Percentiles rank a stretch among this genome's conserved stretches.
phyloP scores from a whole-genome alignment of 1,140 invertebrate species.

The Hylaeus anthracinus region DNA sequence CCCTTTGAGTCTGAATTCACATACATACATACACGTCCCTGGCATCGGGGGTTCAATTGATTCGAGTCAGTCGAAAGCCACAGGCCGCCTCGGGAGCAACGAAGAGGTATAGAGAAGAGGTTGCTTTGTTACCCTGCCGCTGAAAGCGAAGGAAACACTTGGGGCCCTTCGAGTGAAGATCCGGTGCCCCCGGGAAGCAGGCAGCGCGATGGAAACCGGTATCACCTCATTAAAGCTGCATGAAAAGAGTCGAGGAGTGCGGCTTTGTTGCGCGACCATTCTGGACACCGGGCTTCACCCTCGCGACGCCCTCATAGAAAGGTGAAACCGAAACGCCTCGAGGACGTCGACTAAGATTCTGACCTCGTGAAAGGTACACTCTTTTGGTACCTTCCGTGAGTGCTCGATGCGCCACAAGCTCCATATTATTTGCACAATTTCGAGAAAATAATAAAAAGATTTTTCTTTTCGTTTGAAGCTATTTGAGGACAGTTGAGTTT shows the following conservation, averaged over 20 bases:
- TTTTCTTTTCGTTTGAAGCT: too few species aligned
- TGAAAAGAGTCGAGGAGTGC: constrained; percentile 39
- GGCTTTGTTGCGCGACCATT: constrained; percentile 31
- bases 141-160: constrained; percentile 61
- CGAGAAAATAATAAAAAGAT: too few species aligned
- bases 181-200: constrained; percentile 16
- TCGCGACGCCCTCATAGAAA: neutral
- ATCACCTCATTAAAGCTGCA: constrained; percentile 62
- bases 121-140: constrained; percentile 47
- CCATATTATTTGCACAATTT: neutral
- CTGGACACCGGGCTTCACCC: neutral
- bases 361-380: neutral
- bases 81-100: neutral
- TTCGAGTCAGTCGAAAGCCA: constrained; percentile 8
- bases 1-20: constrained; percentile 39
- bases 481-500: too few species aligned
- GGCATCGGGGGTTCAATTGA: neutral
- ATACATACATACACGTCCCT: neutral
- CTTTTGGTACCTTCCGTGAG: neutral
- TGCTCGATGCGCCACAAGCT: too few species aligned
- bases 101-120: constrained; percentile 28
- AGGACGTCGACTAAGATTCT: neutral
- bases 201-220: constrained; percentile 35
- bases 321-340: constrained; percentile 3
- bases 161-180: constrained; percentile 52